Percentiles rank a stretch among this genome's conserved stretches.
Conservation (phyloP, 2,797 vertebrate genomes). For the Urophycis tenuis region DNA sequence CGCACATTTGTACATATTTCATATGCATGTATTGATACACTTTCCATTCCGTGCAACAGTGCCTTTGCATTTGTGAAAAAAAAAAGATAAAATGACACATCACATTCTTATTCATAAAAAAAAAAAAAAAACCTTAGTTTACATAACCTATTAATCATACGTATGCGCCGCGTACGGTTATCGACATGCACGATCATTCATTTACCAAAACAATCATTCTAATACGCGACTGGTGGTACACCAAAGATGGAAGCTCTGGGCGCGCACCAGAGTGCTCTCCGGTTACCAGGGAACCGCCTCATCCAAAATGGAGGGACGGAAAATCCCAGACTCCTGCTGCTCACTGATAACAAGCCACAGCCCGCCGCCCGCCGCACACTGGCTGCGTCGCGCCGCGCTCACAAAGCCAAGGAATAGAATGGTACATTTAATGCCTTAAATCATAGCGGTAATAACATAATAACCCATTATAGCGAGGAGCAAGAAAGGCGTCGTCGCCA, state of each 20-base stretch:
- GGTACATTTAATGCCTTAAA: background rate
- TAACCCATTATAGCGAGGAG: background rate
- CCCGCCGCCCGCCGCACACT: constrained; percentile 26
- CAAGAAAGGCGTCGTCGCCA: background rate
- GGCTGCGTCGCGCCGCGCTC: background rate
- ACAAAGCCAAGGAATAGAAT: background rate
- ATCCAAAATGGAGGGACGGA: constrained; percentile 35
- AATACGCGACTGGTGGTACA: constrained; percentile 23
- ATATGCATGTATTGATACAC: background rate
- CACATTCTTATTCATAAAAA: background rate
- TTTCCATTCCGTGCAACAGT: background rate
- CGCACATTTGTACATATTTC: too few relatives aligned
- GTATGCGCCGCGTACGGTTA: background rate
- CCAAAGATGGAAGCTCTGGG: background rate
- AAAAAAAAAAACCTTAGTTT: too few relatives aligned
- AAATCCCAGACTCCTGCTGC: constrained; percentile 51
- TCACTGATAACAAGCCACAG: constrained; percentile 43
- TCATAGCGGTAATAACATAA: background rate
- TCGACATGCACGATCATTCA: background rate
- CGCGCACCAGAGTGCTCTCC: constrained; percentile 31
- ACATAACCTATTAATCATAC: background rate
- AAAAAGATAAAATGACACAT: background rate
- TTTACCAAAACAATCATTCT: background rate
- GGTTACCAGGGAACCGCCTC: constrained; percentile 27
- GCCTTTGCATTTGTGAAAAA: background rate